Base-by-base conservation (phyloP, 2,113 vertebrate genomes). In the Nycticryphes semicollaris region DNA sequence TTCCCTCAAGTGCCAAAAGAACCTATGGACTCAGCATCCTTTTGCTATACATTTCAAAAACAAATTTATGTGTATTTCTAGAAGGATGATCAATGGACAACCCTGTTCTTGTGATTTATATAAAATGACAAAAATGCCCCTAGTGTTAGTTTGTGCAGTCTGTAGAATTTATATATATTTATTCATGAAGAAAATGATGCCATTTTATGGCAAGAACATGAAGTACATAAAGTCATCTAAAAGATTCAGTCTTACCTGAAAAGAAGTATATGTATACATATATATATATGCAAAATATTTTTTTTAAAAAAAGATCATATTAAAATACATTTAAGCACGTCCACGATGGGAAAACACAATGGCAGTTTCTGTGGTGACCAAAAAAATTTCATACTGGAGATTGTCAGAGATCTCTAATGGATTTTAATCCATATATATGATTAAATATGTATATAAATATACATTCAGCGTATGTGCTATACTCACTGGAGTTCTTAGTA, bases 31-130 rank as follows among this genome's bases (percentile, higher is more conserved):
- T 95, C 86, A 77, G 76, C 64, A 96, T 33, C 31, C 28, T 84
- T 97, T 91, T 94, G 77, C 93, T 60, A 48, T 33, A 95, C 14
- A 37, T 83, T 95, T 83, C 8, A 83, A 96, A 97, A 95, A 85
- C 88, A 88, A 96, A 94, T 95, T 57, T 76, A 64, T 85, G 89
- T 18, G 75, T 70, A 82, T 93, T 95, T 91, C 91, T 75, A 85
- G 50, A 93, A 96, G 89, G 77, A 90, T 69, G 72, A 95, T 96
- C 96, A 96, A 92, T 39, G 53, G 47, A 39, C 56, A 67, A 43
- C 90, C 62, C n/a, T 72, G 13, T n/a, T 90, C 74, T 87, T 96
- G 81, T 80, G 66, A 95, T 95, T 90, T 94, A 84, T 90, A 87
- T 30, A 91, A 94, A 94, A 95, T 75, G 85, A 80, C 75, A 96